Conservation (phyloP, 2,888 invertebrate species). For the Eupithecia inturbata region DNA sequence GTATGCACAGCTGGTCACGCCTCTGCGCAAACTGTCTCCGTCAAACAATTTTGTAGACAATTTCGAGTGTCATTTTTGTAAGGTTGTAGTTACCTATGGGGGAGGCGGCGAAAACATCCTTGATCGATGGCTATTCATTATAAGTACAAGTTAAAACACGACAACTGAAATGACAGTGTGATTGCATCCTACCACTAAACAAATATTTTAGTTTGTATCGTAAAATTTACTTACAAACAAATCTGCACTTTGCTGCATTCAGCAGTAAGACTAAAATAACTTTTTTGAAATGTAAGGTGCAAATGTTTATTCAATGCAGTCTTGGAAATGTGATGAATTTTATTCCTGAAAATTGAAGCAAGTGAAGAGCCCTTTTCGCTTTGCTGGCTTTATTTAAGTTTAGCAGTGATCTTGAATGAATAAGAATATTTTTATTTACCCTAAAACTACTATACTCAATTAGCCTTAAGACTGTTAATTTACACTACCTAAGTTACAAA, state of each 20-base stretch:
- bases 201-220: conserved; percentile 51
- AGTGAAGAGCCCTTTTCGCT: neutral
- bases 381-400: neutral
- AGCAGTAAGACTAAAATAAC: conserved; percentile 33
- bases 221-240: conserved; percentile 47
- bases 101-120: too few species aligned
- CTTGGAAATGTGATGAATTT: conserved; percentile 9
- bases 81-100: too few species aligned
- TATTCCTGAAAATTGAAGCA: neutral
- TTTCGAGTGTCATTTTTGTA: too few species aligned
- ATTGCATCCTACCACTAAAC: conserved; percentile 48
- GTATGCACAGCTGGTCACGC: too few species aligned
- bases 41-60: too few species aligned
- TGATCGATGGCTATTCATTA: too few species aligned
- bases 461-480: too few species aligned
- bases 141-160: neutral
- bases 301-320: conserved; percentile 13
- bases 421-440: too few species aligned
- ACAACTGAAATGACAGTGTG: conserved; percentile 10
- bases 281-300: conserved; percentile 18
- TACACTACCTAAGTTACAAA: too few species aligned
- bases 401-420: too few species aligned
- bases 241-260: conserved; percentile 36
- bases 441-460: too few species aligned
- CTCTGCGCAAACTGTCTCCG: too few species aligned